phyloP scores from a whole-genome alignment of 1,140 invertebrate species.

The Mycetomoellerius zeteki region DNA sequence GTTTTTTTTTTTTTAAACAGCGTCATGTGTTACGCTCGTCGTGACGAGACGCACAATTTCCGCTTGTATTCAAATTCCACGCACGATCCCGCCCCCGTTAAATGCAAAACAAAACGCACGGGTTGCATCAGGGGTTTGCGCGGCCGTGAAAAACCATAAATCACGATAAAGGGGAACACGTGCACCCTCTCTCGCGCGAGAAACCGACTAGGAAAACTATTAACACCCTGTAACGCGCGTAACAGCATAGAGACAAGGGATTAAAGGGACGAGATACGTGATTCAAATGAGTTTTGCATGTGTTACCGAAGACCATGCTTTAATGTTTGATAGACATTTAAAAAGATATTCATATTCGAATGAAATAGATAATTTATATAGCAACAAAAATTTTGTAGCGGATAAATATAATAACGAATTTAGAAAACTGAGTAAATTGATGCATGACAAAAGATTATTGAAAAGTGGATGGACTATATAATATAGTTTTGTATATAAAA shows the following conservation, averaged over 20 bases:
- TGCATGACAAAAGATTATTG: not conserved
- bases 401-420: not conserved
- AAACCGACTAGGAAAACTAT: conserved; percentile 84
- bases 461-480: not conserved
- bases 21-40: not conserved
- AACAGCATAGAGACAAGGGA: conserved; percentile 18
- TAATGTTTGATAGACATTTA: not conserved
- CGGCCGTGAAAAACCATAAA: conserved; percentile 81
- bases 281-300: conserved; percentile 54
- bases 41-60: conserved; percentile 7
- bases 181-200: conserved; percentile 81
- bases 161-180: conserved; percentile 84
- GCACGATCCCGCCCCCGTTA: conserved; percentile 78
- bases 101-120: conserved; percentile 81
- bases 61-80: conserved; percentile 58
- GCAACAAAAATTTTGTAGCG: not conserved
- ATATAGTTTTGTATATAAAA: not conserved
- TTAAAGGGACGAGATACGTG: conserved; percentile 33
- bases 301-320: not conserved
- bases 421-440: not conserved
- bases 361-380: not conserved
- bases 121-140: conserved; percentile 62
- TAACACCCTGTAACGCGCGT: conserved; percentile 79
- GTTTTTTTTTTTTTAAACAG: conserved; percentile 11
- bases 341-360: not conserved